Evolutionary conservation across 1,140 invertebrate species (phyloP).

Genomic region (Proctacanthus coquilletti): DNA sequence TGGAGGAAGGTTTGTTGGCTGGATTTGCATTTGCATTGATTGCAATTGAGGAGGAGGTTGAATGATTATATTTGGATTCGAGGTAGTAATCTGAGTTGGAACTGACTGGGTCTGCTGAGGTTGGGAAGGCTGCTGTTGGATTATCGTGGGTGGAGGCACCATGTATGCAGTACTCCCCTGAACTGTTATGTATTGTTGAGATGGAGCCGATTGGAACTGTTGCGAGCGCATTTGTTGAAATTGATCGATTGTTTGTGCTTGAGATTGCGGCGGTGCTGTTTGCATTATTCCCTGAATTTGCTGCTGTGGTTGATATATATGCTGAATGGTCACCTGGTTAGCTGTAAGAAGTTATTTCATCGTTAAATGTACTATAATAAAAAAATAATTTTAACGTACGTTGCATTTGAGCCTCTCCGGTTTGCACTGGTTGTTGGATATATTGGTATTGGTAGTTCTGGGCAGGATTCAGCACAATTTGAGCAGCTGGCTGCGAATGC

Average conservation of each 20-base stretch:
- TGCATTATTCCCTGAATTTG: conserved; percentile 6
- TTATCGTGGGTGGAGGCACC: conserved; percentile 3
- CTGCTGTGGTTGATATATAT: conserved; percentile 3
- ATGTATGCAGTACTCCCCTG: conserved; percentile 5
- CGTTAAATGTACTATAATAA: background rate
- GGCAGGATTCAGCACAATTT: conserved; percentile 3
- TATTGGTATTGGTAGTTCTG: conserved; percentile 4
- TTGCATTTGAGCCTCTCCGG: background rate
- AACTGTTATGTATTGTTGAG: conserved; percentile 5
- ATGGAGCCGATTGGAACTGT: background rate
- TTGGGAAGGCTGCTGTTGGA: background rate
- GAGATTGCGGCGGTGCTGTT: background rate
- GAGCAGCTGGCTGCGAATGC: background rate
- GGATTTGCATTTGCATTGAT: conserved; percentile 2
- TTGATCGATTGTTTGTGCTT: no score
- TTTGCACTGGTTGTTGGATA: conserved; percentile 5
- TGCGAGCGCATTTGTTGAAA: background rate
- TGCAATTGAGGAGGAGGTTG: background rate
- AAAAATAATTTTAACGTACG: background rate
- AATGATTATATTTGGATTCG: conserved; percentile 4
- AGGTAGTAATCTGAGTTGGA: background rate
- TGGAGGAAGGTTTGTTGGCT: background rate
- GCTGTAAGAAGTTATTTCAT: background rate
- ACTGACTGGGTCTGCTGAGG: background rate
- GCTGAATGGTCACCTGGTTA: conserved; percentile 6